These are phyloP conservation scores for Takifugu flavidus DNA, from an alignment of 2,113 vertebrate genomes.

Conservation along the genomic window DNA sequence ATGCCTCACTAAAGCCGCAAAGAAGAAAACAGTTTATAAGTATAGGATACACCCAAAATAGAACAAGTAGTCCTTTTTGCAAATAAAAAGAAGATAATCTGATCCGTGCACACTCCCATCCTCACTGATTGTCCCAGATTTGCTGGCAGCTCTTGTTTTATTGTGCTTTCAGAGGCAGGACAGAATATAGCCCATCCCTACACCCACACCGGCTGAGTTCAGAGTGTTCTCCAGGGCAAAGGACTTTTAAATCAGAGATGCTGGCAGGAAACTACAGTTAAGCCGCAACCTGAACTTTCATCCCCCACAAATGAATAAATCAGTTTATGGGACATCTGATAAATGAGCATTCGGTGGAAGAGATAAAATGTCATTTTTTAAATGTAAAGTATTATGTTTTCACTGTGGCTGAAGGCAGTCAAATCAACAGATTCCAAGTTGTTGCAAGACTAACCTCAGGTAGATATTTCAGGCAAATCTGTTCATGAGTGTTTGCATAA, in stretches of 20 bases:
- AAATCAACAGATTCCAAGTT: too few species aligned
- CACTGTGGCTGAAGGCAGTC: too few species aligned
- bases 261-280: constrained; percentile 12
- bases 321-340: too few species aligned
- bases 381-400: too few species aligned
- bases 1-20: too few species aligned
- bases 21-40: background rate
- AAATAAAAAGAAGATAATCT: constrained; percentile 3
- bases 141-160: constrained; percentile 47
- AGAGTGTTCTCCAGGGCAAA: constrained; percentile 14
- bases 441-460: too few species aligned
- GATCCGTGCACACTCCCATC: constrained; percentile 26
- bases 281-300: constrained; percentile 4
- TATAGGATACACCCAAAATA: background rate
- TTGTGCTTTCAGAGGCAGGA: constrained; percentile 57
- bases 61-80: background rate
- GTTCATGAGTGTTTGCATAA: too few species aligned
- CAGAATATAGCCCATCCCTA: constrained; percentile 56
- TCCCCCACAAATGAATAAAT: too few species aligned
- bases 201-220: constrained; percentile 41
- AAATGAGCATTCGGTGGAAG: too few species aligned
- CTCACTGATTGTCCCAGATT: constrained; percentile 39
- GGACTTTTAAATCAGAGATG: constrained; percentile 22
- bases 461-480: too few species aligned
- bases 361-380: too few species aligned